Conservation (phyloP, 2,113 vertebrate genomes). For the Trachemys scripta region DNA sequence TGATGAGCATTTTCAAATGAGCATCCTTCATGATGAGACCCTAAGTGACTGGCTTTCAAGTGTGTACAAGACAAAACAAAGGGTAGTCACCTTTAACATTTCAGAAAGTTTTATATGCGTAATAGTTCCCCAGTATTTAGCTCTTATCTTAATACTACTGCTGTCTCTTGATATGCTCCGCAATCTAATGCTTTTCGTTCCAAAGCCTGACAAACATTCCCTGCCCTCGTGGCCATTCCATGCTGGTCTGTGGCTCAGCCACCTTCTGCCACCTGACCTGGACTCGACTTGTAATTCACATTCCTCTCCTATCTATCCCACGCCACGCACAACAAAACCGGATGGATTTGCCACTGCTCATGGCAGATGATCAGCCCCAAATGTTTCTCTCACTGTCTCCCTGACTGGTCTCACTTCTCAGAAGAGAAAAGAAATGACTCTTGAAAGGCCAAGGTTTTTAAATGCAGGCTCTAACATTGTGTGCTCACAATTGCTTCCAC, state of each 20-base stretch:
- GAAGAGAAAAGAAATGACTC: not conserved
- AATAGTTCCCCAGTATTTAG: not conserved
- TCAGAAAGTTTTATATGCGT: not conserved
- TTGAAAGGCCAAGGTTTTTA: not conserved
- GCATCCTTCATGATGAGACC: too few species aligned
- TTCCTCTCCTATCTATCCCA: not conserved
- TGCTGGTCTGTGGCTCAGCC: not conserved
- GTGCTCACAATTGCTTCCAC: rapidly evolving
- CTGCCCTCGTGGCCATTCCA: not conserved
- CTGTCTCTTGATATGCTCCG: slow-evolving; percentile 25
- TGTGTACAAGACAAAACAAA: not conserved
- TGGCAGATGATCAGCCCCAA: not conserved
- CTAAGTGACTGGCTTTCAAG: not conserved
- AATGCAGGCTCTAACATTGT: not conserved
- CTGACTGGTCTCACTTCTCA: not conserved
- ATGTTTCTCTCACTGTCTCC: not conserved
- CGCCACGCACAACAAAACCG: not conserved
- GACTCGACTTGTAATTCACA: not conserved
- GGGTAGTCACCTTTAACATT: rapidly evolving
- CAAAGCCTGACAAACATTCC: slow-evolving; percentile 33
- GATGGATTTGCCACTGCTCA: not conserved
- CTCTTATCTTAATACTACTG: not conserved
- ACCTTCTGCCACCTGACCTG: not conserved
- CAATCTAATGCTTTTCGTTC: not conserved
- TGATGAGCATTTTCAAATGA: not conserved